Base-by-base conservation (phyloP, 1,140 invertebrate genomes). In the Tetramorium alpestre region DNA sequence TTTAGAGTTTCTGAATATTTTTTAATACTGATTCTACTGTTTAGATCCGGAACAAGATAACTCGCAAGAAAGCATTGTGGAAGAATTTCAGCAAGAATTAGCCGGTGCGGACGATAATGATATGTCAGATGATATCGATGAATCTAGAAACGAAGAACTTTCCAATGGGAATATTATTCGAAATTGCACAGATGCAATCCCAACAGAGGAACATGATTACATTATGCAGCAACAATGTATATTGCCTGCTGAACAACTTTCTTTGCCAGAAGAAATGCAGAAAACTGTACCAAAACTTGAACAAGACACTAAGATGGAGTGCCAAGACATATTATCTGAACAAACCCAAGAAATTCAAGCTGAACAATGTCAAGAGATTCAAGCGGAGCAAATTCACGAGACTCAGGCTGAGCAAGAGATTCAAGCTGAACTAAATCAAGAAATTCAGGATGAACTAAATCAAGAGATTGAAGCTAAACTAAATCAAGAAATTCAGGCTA, bases 181-280 rank as follows among this genome's bases (percentile, higher is more conserved):
- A 13, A 78, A 38, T 13, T 78, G 76, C 8, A 54, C 67, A 0
- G 90, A 92, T 1, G 80, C 64, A 6, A 92, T 93, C 33, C 69
- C 92, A 18, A 75, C 89, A 0, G 90, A 88, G 3, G 93, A 93
- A 49, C 93, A 93, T 28, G 88, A 93, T 89, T 93, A 93, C 16
- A 92, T 93, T 75, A 77, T 93, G 60, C 93, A 93, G 1, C 92
- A 91, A 10, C 91, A 88, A 13, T 90, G 88, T 62, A 75, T 87
- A n/a, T 72, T 92, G 11, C 22, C 73, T 0, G 25, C 65, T 16
- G 72, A 87, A 25, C 67, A 85, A 10, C 13, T 85, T 4, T 11
- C 41, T 16, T 47, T 58, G 1, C n/a, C 56, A 0, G 28, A 75
- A 22, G n/a, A 75, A 13, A 64, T 47, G 3, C 33, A 47, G 47